Conservation (phyloP, 2,888 invertebrate genomes). For the Drosophila bunnanda region DNA sequence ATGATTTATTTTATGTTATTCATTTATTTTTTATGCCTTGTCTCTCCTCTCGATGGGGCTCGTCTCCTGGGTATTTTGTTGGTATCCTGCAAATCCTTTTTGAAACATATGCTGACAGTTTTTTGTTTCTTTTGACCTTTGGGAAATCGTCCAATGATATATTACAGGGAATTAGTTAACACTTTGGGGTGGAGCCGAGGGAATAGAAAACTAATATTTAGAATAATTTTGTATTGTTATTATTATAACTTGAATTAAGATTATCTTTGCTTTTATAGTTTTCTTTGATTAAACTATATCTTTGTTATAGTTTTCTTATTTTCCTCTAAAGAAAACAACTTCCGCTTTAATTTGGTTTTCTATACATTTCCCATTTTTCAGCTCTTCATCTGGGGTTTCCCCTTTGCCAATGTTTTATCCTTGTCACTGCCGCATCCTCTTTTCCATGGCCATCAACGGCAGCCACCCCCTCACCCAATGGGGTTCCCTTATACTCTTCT, state of each 20-base stretch:
- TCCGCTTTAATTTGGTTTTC: slow-evolving; percentile 48
- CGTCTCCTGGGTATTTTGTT: slow-evolving; percentile 20
- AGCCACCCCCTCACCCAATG: slow-evolving; percentile 30
- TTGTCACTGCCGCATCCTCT: slow-evolving; percentile 63
- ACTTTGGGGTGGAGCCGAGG: not conserved
- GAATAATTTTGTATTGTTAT: not conserved
- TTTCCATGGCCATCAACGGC: slow-evolving; percentile 71
- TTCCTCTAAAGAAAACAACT: slow-evolving; percentile 24
- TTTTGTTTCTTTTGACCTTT: not conserved
- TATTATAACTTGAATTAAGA: not conserved
- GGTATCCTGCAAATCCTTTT: slow-evolving; percentile 25
- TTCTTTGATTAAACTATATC: slow-evolving; percentile 17
- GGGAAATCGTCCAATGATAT: slow-evolving; percentile 26
- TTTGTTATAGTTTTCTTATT: too few relatives aligned
- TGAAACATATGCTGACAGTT: slow-evolving; percentile 34
- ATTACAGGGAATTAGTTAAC: slow-evolving; percentile 21
- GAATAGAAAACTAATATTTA: not conserved
- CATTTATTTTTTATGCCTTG: slow-evolving; percentile 41
- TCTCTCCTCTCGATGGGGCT: slow-evolving; percentile 10
- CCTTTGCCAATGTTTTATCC: slow-evolving; percentile 28
- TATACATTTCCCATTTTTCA: slow-evolving; percentile 34
- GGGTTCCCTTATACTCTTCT: not conserved
- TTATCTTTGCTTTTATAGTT: not conserved
- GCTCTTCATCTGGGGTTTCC: slow-evolving; percentile 9
- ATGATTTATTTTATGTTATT: slow-evolving; percentile 76